Evolutionary conservation across 2,888 invertebrate species (phyloP).

Genomic region (Papilio elwesi): DNA sequence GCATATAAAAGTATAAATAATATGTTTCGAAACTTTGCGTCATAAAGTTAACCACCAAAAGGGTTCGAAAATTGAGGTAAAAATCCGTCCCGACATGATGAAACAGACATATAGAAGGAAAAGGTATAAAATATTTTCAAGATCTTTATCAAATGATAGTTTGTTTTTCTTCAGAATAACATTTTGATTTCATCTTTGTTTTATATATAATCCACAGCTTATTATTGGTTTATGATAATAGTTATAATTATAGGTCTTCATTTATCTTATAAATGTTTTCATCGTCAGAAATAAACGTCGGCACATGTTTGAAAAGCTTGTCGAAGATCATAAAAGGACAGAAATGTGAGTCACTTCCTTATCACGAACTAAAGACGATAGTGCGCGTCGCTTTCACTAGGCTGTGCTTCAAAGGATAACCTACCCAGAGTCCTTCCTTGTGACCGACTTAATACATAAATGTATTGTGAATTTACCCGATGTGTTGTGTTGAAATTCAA

Average conservation of each 20-base stretch:
- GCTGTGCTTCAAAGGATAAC: slow-evolving; percentile 61
- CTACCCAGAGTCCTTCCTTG: slow-evolving; percentile 59
- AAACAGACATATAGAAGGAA: not conserved
- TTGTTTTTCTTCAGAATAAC: not conserved
- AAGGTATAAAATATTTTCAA: not conserved
- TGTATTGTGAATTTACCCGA: slow-evolving; percentile 54
- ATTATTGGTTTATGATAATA: not conserved
- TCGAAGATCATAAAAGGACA: slow-evolving; percentile 59
- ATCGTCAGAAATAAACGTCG: slow-evolving; percentile 45
- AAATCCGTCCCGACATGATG: not conserved
- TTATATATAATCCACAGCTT: not conserved
- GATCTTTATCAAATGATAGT: slow-evolving; percentile 6
- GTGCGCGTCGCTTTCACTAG: slow-evolving; percentile 68
- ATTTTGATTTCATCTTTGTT: not conserved
- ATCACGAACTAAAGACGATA: slow-evolving; percentile 64
- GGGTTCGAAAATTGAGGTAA: not conserved
- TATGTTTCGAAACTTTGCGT: not conserved
- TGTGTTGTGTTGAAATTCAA: slow-evolving; percentile 43
- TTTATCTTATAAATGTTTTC: slow-evolving; percentile 13
- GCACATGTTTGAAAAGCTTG: slow-evolving; percentile 56
- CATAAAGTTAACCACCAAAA: not conserved
- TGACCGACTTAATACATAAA: slow-evolving; percentile 60
- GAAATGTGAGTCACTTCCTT: slow-evolving; percentile 66
- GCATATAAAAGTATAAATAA: not conserved
- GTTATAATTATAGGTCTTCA: not conserved